Base-by-base conservation (phyloP, 2,888 invertebrate species). In the Leptinotarsa peninsularis region DNA sequence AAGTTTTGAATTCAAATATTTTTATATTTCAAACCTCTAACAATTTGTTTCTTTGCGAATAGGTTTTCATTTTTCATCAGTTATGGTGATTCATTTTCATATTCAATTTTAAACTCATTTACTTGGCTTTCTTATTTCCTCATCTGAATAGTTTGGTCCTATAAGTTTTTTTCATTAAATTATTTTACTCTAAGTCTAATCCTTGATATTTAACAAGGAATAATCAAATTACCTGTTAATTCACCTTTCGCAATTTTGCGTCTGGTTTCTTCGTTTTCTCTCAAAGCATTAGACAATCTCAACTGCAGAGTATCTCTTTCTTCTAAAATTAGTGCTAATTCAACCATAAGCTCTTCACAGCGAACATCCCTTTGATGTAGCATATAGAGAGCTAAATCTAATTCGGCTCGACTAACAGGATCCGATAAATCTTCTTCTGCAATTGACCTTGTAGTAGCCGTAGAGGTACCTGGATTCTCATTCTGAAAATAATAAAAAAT, bases 231-330 rank as follows among this genome's bases (percentile, higher is more conserved):
- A 66, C 33, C 58, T 50, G 33, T 58, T 56, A 66, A 23, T 72
- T 58, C 50, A 21, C 66, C 72, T 56, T 79, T 82, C 49, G 77
- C 58, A n/a, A 79, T 70, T 75, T 83, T 85, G 80, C 79, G 90
- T 85, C 88, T 86, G 75, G 91, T 83, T 23, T 92, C 91, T 86
- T 95, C 96, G 81, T 93, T 93, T 54, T 94, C 91, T 66, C 96
- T 90, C 73, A 96, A 89, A 14, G 95, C 93, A 84, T 95, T 95
- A 0, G 96, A 96, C 10, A 97, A 88, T 79, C 95, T 92, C 76
- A 96, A 87, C 83, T 96, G 96, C 71, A 97, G 87, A 0, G 94
- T 94, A 84, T 97, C 96, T 72, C 96, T 91, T 86, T 96, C 96
- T 86, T 96, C 96, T 67, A 96, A 88, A 66, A 97, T 88, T 86